Conservation (phyloP, 1,140 invertebrate species). For the Propsilocerus akamusi region DNA sequence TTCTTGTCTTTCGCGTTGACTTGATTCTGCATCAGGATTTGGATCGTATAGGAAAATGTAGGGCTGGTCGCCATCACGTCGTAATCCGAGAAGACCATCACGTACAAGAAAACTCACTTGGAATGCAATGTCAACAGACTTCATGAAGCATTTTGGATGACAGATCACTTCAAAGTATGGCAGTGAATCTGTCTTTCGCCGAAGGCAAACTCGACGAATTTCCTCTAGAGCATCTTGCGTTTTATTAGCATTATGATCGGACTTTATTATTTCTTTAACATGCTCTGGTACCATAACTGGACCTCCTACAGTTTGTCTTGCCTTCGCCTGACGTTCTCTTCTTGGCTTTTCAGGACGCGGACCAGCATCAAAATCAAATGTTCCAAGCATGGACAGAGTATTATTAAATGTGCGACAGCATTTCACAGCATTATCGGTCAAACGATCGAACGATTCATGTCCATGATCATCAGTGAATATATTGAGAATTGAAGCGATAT, state of each 20-base stretch:
- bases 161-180: constrained; percentile 17
- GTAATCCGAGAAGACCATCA: constrained; percentile 12
- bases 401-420: background rate
- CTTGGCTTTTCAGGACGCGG: background rate
- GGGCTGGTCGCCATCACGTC: constrained; percentile 10
- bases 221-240: constrained; percentile 11
- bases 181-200: constrained; percentile 10
- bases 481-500: constrained; percentile 8
- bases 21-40: background rate
- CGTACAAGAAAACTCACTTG: constrained; percentile 15
- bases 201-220: constrained; percentile 8
- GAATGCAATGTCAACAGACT: constrained; percentile 15
- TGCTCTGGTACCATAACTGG: constrained; percentile 8
- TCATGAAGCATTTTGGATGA: constrained; percentile 15
- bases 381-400: constrained; percentile 9
- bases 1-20: background rate
- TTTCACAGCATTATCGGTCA: background rate
- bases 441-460: background rate
- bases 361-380: constrained; percentile 6
- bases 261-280: constrained; percentile 7
- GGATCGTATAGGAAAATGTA: constrained; percentile 11
- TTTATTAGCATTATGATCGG: constrained; percentile 9
- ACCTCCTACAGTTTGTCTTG: background rate
- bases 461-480: background rate
- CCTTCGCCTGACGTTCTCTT: background rate